Conservation (phyloP, 2,797 vertebrate species). For the Margarornis squamiger region DNA sequence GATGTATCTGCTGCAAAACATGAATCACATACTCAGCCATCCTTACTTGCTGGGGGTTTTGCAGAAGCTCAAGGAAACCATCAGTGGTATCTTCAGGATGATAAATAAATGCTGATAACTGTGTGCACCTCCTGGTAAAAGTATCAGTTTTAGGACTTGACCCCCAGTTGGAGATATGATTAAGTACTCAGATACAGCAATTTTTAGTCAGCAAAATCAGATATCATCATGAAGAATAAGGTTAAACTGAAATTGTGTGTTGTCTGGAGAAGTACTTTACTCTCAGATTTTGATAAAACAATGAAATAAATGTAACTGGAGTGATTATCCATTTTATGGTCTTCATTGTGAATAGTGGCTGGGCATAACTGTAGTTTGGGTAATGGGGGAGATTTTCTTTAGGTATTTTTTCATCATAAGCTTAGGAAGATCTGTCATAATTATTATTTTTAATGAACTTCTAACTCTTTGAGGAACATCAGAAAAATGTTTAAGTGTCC, state of each 20-base stretch:
- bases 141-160: background rate
- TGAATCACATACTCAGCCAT: background rate
- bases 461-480: background rate
- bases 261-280: background rate
- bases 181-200: background rate
- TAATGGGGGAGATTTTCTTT: background rate
- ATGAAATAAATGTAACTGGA: background rate
- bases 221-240: background rate
- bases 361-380: background rate
- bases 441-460: background rate
- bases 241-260: background rate
- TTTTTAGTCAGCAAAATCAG: slow-evolving; percentile 30
- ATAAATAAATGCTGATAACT: background rate
- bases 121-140: background rate
- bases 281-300: background rate
- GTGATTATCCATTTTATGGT: background rate
- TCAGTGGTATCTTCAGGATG: background rate
- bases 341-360: background rate
- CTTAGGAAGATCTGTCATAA: background rate
- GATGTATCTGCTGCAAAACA: background rate
- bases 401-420: background rate
- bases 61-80: background rate
- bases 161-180: background rate
- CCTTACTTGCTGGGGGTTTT: background rate
- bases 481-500: background rate